Evolutionary conservation across 1,140 invertebrate species (phyloP).

Genomic region (Drosophila tropicalis): DNA sequence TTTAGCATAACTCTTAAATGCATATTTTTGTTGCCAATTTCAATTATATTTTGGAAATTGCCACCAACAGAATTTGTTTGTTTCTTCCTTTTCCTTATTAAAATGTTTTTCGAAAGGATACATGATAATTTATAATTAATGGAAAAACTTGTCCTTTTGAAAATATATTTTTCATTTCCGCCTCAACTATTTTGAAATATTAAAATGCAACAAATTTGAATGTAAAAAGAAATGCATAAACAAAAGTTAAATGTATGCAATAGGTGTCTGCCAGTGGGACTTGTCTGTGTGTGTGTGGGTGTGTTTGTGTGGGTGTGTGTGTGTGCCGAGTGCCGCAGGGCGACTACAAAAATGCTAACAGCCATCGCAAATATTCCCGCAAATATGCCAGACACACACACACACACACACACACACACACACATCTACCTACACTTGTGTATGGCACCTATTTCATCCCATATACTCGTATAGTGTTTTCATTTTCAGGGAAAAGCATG

Average conservation of each 20-base stretch:
- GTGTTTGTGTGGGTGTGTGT: constrained; percentile 27
- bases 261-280: constrained; percentile 24
- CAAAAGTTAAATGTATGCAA: constrained; percentile 14
- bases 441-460: constrained; percentile 9
- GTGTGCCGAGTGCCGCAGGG: constrained; percentile 19
- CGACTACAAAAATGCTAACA: constrained; percentile 35
- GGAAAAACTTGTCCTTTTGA: constrained; percentile 36
- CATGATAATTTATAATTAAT: constrained; percentile 38
- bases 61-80: too few species aligned
- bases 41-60: too few species aligned
- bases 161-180: constrained; percentile 48
- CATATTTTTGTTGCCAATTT: too few species aligned
- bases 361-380: constrained; percentile 44
- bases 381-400: constrained; percentile 10
- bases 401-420: background rate
- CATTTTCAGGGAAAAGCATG: constrained; percentile 37
- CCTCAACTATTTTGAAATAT: constrained; percentile 51
- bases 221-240: constrained; percentile 30
- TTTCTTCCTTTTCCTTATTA: too few species aligned
- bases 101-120: too few species aligned
- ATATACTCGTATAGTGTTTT: constrained; percentile 26
- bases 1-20: too few species aligned
- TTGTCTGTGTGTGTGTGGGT: constrained; percentile 26
- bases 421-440: background rate
- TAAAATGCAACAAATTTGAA: constrained; percentile 75